Conservation (phyloP, 2,113 vertebrate genomes). For the human region GRCh38 chr15:33744001-33744500, state of each 20-base stretch:
- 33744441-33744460: neutral
- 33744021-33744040: neutral
- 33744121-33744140: neutral
- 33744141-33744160: neutral
- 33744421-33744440: neutral
- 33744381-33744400: neutral
- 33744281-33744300: neutral
- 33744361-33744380: neutral
- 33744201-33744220: neutral
- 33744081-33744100: neutral
- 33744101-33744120: neutral
- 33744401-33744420: neutral
- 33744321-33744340: neutral
- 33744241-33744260: neutral
- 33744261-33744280: neutral
- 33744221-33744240: neutral
- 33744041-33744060: neutral
- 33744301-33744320: neutral
- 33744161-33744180: neutral
- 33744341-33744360: neutral
- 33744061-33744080: accelerated
- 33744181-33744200: neutral
- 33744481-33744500: neutral
- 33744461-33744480: neutral
- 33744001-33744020: neutral